Base-by-base conservation (phyloP, 2,113 vertebrate species). In the Upupa epops region DNA sequence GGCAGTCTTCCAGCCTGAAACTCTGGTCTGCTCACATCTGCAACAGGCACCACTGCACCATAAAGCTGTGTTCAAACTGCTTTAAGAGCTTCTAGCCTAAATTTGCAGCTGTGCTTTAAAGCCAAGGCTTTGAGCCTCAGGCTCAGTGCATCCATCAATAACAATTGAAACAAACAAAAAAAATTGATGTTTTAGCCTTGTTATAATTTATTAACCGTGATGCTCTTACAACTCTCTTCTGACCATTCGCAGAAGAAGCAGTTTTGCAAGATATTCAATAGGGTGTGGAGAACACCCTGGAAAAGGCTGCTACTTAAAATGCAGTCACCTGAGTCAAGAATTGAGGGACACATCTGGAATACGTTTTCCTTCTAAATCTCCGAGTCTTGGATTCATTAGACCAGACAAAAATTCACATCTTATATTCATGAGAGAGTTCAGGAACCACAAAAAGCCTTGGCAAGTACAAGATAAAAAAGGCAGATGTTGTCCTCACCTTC, bases 361-460 rank as follows among this genome's bases (percentile, higher is more conserved):
- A 51, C 14, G 91, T 96, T 96, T 96, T 94, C 31, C 40, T 83
- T 64, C n/a, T 78, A 96, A 80, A 82, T 76, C 91, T 90, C 95
- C 17, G n/a, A 94, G 91, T 74, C 96, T 94, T 95, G 96, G 92
- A 95, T 89, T 97, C 96, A 96, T 91, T 96, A 96, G 92, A 96
- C 93, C 88, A 90, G 26, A 96, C 91, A 96, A 95, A 96, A 97
- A 73, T 74, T 94, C 95, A 84, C 92, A 92, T 97, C 97, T 93
- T 96, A 94, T 97, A 97, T 97, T 98, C 97, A 97, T 96, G 96
- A 96, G 95, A 91, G 95, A 96, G 84, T 86, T 95, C 91, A 96
- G 92, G 93, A 97, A 96, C 92, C 88, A 89, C 74, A 84, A 94
- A 94, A 96, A 89, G 28, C 18, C 66, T 86, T 97, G 96, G 96